A percentile compares a stretch with the other conserved stretches of the same genome.
Evolutionary conservation across 2,888 invertebrate genomes (phyloP).

Genomic region (Xylota sylvarum): DNA sequence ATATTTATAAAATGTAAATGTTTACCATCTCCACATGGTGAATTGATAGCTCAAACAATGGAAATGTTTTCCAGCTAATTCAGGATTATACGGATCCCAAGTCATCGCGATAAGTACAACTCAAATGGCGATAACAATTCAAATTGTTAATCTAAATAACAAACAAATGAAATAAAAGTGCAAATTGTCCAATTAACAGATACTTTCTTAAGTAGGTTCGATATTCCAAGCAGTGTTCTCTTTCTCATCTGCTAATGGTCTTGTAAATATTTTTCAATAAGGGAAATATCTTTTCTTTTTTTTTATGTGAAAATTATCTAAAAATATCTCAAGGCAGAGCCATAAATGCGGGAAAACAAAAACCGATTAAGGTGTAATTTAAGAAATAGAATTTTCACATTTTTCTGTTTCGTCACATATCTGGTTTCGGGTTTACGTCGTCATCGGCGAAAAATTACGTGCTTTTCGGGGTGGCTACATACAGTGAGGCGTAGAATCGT

Average conservation of each 20-base stretch:
- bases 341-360: constrained; percentile 30
- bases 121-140: constrained; percentile 22
- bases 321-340: constrained; percentile 19
- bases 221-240: background rate
- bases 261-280: constrained; percentile 21
- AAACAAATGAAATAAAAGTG: constrained; percentile 13
- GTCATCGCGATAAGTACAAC: background rate
- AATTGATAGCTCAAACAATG: constrained; percentile 7
- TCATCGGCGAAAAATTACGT: constrained; percentile 18
- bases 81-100: constrained; percentile 6
- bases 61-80: constrained; percentile 38
- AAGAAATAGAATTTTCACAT: constrained; percentile 41
- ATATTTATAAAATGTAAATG: constrained; percentile 11
- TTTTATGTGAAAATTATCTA: constrained; percentile 13
- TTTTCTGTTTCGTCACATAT: constrained; percentile 39
- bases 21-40: constrained; percentile 9
- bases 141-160: background rate
- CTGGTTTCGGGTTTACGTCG: constrained; percentile 27
- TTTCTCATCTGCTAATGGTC: constrained; percentile 17
- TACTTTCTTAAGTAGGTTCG: constrained; percentile 5
- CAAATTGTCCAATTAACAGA: constrained; percentile 52
- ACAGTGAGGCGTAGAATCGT: background rate
- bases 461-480: background rate
- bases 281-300: background rate
- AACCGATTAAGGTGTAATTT: constrained; percentile 66